Evolutionary conservation across 2,888 invertebrate species (phyloP).

Genomic region (Metellina segmentata): DNA sequence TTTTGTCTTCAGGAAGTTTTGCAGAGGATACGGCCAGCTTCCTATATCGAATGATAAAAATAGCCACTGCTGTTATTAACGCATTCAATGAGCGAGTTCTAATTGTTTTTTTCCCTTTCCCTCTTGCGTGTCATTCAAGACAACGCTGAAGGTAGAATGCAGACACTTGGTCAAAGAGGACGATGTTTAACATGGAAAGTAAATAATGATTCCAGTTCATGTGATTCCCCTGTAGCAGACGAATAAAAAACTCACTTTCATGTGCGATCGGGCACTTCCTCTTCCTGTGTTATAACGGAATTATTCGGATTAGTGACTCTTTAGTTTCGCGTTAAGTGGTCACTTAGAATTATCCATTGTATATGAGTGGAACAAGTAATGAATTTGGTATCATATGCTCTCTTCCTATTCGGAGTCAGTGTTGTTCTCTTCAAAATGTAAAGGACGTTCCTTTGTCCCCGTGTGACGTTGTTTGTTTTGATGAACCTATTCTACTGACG

Average conservation of each 20-base stretch:
- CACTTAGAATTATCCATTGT: too few species aligned
- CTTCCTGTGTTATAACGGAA: background rate
- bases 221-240: background rate
- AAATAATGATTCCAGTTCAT: background rate
- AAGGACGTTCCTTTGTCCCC: background rate
- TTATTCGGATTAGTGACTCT: too few species aligned
- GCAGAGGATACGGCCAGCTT: background rate
- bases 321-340: too few species aligned
- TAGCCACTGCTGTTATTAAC: background rate
- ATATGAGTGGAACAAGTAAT: background rate
- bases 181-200: background rate
- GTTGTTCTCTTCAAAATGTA: background rate
- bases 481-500: too few species aligned
- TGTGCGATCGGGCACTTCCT: background rate
- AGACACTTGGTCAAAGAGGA: background rate
- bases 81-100: background rate
- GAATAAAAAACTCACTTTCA: background rate
- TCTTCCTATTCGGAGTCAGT: background rate
- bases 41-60: background rate
- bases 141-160: background rate
- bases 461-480: background rate
- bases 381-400: background rate
- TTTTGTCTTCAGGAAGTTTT: background rate
- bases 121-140: background rate
- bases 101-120: background rate